Percentiles rank a stretch among this genome's conserved stretches.
Evolutionary conservation across 1,140 invertebrate species (phyloP).

Genomic region (Melipona quadrifasciata): DNA sequence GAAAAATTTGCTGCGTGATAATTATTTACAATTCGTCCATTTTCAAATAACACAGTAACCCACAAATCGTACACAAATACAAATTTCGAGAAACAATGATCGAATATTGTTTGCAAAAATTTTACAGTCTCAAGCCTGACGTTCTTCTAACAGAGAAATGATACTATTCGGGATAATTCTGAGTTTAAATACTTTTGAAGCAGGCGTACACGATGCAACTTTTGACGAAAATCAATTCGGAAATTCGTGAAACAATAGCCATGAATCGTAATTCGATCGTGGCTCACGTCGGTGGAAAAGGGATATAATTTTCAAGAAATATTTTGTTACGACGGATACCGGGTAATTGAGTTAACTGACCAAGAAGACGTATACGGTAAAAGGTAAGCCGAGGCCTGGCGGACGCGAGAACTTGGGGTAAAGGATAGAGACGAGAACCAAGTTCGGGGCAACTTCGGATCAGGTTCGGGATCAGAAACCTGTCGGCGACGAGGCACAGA

Average conservation of each 20-base stretch:
- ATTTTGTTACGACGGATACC: conserved; percentile 37
- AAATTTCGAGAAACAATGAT: not conserved
- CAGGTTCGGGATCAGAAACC: conserved; percentile 51
- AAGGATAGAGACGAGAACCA: conserved; percentile 22
- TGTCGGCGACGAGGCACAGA: conserved; percentile 29
- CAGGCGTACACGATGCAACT: not conserved
- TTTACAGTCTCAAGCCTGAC: not conserved
- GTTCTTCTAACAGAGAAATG: too few relatives aligned
- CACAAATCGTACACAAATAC: too few relatives aligned
- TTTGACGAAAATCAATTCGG: not conserved
- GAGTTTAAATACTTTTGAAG: not conserved
- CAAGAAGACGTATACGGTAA: conserved; percentile 21
- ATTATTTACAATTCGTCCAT: not conserved
- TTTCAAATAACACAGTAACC: not conserved
- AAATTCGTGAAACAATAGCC: not conserved
- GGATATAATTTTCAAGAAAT: conserved; percentile 49
- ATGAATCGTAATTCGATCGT: conserved; percentile 1
- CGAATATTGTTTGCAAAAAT: too few relatives aligned
- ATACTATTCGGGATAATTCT: too few relatives aligned
- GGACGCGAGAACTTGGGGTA: not conserved
- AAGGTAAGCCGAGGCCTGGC: conserved; percentile 35
- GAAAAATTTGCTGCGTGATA: not conserved
- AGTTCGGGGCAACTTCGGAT: conserved; percentile 41
- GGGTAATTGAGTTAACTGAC: conserved; percentile 47
- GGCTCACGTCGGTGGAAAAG: conserved; percentile 5